Evolutionary conservation across 2,113 vertebrate species (phyloP), one percentile per base, ranked within the genome.

Genomic region (Cavia aperea): DNA sequence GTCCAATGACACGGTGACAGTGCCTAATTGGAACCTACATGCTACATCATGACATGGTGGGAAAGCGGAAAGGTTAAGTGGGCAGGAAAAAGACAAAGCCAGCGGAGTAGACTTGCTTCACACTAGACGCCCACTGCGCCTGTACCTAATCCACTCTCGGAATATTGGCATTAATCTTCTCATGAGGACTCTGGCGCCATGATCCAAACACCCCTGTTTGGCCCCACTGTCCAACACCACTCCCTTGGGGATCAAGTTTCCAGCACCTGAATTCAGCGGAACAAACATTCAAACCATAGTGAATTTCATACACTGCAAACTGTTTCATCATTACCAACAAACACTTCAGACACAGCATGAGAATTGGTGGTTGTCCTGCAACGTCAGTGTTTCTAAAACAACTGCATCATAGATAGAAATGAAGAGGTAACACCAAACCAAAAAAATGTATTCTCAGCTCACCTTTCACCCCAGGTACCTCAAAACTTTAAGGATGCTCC

Each of bases 281-380:
- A 58, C 33, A 51, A 78, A 56, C 46, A 66, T 26, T 54, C 33
- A 89, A 54, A 66, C 23, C 46, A 62, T 8, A 43, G 36, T 26
- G 51, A 19, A 10, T 36, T 63, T 39, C 15, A 26, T 6, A 70
- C 24, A 15, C 68, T 51, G 85, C 60, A 88, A 82, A 43, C 7
- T 36, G 9, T 10, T 62, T 33, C 70, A 63, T 66, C 11, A 6
- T 29, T 1, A 8, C 56, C n/a, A 68, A 14, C 43, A 43, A 70
- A 63, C n/a, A 62, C 43, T n/a, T 73, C 0, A 0, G 11, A 46
- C 49, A 56, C 6, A 4, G 33, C 1, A 12, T 43, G 5, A 33
- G 83, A 81, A 36, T 46, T 3, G 39, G 16, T 4, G 5, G 24
- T 39, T n/a, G 5, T 8, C 0, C 12, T 31, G 26, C 23, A n/a